phyloP scores from a whole-genome alignment of 2,797 vertebrate genomes.

The Propithecus deckenii region DNA sequence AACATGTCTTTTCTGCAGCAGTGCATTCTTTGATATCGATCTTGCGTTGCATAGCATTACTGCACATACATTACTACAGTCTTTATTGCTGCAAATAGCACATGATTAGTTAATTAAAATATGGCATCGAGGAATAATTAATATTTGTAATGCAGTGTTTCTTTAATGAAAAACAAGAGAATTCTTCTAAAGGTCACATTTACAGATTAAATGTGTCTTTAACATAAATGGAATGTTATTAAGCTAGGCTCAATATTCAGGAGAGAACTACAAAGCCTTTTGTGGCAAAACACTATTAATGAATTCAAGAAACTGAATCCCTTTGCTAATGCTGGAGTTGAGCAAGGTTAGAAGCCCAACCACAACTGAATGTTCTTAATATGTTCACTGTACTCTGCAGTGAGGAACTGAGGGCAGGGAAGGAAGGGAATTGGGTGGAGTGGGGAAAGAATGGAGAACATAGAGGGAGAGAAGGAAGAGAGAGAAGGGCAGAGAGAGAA shows the following conservation, averaged over 20 bases:
- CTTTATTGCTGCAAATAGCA: conserved; percentile 66
- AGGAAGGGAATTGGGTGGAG: background rate
- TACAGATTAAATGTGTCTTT: conserved; percentile 76
- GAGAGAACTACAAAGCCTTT: conserved; percentile 72
- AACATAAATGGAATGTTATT: conserved; percentile 63
- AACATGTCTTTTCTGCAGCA: conserved; percentile 31
- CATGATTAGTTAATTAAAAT: conserved; percentile 76
- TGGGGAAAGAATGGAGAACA: background rate
- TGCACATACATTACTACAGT: conserved; percentile 44
- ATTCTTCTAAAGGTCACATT: conserved; percentile 72
- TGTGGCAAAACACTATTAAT: conserved; percentile 65
- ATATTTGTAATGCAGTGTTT: conserved; percentile 66
- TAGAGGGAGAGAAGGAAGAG: background rate
- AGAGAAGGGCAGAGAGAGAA: background rate
- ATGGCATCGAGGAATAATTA: conserved; percentile 59
- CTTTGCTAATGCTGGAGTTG: conserved; percentile 57
- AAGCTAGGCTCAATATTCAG: conserved; percentile 54
- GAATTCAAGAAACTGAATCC: conserved; percentile 52
- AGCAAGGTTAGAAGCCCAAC: conserved; percentile 58
- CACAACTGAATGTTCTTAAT: conserved; percentile 55
- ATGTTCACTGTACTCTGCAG: conserved; percentile 27
- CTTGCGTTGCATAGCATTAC: conserved; percentile 41
- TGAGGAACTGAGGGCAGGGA: conserved; percentile 11
- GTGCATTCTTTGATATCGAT: conserved; percentile 53
- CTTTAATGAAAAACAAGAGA: conserved; percentile 71